phyloP scores from a whole-genome alignment of 2,797 vertebrate genomes.

The Mormyrus proboscirostris region DNA sequence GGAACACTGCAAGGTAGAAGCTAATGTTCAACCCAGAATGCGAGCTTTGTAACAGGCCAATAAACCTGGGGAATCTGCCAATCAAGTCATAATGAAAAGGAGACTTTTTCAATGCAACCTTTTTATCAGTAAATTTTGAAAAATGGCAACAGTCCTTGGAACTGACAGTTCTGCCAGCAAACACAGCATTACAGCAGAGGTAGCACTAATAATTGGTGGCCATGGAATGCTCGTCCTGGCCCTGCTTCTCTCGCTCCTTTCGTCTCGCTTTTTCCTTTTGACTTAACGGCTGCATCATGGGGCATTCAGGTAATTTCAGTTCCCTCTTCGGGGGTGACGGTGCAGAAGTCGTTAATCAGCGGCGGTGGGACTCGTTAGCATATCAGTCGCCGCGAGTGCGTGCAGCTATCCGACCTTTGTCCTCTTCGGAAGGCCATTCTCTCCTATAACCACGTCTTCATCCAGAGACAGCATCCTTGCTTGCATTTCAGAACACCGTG shows the following conservation, averaged over 20 bases:
- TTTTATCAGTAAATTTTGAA: background rate
- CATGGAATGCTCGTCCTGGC: background rate
- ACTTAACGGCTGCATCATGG: background rate
- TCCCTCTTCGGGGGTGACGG: background rate
- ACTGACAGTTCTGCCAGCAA: background rate
- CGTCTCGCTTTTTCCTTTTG: background rate
- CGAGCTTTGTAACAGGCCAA: background rate
- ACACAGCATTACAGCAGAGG: background rate
- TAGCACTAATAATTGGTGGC: background rate
- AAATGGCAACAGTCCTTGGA: slow-evolving; percentile 15
- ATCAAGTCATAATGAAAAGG: background rate
- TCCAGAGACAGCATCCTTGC: background rate
- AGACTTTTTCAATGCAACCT: background rate
- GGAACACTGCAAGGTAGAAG: background rate
- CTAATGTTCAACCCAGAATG: background rate
- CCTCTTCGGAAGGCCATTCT: background rate
- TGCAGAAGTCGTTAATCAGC: background rate
- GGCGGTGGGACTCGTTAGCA: background rate
- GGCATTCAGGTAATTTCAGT: background rate
- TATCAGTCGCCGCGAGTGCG: background rate
- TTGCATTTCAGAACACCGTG: background rate
- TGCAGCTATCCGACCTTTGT: background rate
- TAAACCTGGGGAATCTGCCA: background rate
- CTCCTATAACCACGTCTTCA: background rate
- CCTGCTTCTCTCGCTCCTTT: background rate